phyloP scores from a whole-genome alignment of 2,888 invertebrate species.

The Ennomos quercinarius region DNA sequence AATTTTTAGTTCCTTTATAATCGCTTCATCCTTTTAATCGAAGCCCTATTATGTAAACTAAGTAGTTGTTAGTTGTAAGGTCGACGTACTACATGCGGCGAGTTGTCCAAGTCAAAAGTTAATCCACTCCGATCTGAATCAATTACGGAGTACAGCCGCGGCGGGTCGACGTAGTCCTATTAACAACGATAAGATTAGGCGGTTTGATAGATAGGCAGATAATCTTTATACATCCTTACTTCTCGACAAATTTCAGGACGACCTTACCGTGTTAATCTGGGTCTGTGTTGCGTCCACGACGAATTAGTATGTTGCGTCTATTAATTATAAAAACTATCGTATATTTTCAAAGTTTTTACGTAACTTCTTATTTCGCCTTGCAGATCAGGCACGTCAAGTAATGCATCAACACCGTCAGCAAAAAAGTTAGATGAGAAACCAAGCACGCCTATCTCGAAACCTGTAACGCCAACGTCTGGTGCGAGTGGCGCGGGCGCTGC shows the following conservation, averaged over 20 bases:
- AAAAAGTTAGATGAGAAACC: slow-evolving; percentile 96
- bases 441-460: slow-evolving; percentile 95
- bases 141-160: slow-evolving; percentile 65
- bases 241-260: slow-evolving; percentile 55
- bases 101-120: slow-evolving; percentile 63
- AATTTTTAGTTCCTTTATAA: no score
- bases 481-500: slow-evolving; percentile 86
- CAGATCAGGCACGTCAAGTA: slow-evolving; percentile 94
- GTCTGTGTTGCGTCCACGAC: slow-evolving; percentile 30
- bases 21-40: slow-evolving; percentile 76
- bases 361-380: slow-evolving; percentile 24
- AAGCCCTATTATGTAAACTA: slow-evolving; percentile 69
- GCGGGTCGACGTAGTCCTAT: slow-evolving; percentile 62
- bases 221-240: slow-evolving; percentile 59
- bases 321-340: no score
- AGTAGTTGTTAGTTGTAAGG: slow-evolving; percentile 64
- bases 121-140: slow-evolving; percentile 71
- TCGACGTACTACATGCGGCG: slow-evolving; percentile 62
- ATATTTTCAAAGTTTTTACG: no score
- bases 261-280: slow-evolving; percentile 30
- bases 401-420: slow-evolving; percentile 95
- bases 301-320: slow-evolving; percentile 7
- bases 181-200: slow-evolving; percentile 72
- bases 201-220: slow-evolving; percentile 61
- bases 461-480: slow-evolving; percentile 93